Conservation (phyloP, 2,797 vertebrate genomes). For the Somateria mollissima region DNA sequence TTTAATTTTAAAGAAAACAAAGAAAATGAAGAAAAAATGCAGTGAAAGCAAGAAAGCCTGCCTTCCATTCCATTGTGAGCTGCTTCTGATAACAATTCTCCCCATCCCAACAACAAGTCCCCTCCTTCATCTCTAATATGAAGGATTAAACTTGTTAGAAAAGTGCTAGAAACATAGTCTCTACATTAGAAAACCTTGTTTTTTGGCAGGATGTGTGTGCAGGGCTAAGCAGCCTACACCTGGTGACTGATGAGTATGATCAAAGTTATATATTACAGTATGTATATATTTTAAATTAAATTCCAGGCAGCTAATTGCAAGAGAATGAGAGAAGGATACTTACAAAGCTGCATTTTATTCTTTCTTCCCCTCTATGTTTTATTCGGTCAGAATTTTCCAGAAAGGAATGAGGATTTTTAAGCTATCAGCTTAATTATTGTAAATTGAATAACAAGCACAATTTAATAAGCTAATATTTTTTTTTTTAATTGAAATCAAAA, state of each 20-base stretch:
- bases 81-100: slow-evolving; percentile 18
- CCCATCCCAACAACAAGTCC: background rate
- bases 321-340: background rate
- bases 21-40: slow-evolving; percentile 46
- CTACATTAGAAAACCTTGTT: background rate
- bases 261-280: background rate
- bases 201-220: background rate
- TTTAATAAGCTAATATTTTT: background rate
- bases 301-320: background rate
- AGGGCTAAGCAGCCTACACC: background rate
- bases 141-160: background rate
- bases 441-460: background rate
- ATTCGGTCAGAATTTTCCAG: background rate
- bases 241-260: background rate
- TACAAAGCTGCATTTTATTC: background rate
- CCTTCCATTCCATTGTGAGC: background rate
- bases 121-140: background rate
- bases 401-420: background rate
- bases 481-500: background rate
- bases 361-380: background rate
- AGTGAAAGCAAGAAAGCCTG: background rate
- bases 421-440: background rate
- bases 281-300: slow-evolving; percentile 23
- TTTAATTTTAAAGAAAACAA: slow-evolving; percentile 58
- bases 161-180: background rate